Evolutionary conservation across 1,140 invertebrate genomes (phyloP).

Genomic region (Tribolium madens): DNA sequence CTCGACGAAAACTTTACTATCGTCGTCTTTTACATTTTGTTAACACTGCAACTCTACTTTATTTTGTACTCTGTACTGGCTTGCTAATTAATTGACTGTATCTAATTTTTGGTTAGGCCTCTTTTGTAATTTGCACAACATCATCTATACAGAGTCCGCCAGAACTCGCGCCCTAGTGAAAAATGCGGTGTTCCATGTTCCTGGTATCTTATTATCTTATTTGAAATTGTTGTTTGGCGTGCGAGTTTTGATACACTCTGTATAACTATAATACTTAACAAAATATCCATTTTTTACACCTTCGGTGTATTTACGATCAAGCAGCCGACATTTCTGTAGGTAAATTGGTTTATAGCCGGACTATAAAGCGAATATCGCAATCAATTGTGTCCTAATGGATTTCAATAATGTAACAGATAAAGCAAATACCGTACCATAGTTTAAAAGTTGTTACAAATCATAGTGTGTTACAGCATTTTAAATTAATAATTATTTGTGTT

Average conservation of each 20-base stretch:
- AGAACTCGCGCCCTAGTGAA: too few relatives aligned
- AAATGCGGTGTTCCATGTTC: too few relatives aligned
- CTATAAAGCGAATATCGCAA: background rate
- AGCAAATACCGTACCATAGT: background rate
- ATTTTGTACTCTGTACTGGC: slow-evolving; percentile 26
- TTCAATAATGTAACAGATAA: background rate
- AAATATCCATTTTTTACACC: slow-evolving; percentile 15
- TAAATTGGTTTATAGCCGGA: slow-evolving; percentile 5
- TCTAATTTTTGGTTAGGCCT: slow-evolving; percentile 1
- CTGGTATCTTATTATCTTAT: too few relatives aligned
- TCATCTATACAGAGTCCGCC: background rate
- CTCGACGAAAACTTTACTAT: slow-evolving; percentile 2
- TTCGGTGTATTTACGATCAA: background rate
- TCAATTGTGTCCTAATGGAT: slow-evolving; percentile 13
- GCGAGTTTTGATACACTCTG: too few relatives aligned
- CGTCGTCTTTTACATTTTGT: slow-evolving; percentile 16
- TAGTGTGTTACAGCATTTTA: too few relatives aligned
- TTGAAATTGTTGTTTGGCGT: too few relatives aligned
- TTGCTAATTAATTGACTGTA: slow-evolving; percentile 38
- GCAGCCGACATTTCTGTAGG: background rate
- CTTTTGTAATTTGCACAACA: slow-evolving; percentile 32
- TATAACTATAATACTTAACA: background rate
- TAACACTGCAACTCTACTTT: slow-evolving; percentile 15
- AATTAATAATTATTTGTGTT: too few relatives aligned
- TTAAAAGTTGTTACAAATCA: background rate